Conservation (phyloP, 2,888 invertebrate species). For the Tenthredo distinguenda region DNA sequence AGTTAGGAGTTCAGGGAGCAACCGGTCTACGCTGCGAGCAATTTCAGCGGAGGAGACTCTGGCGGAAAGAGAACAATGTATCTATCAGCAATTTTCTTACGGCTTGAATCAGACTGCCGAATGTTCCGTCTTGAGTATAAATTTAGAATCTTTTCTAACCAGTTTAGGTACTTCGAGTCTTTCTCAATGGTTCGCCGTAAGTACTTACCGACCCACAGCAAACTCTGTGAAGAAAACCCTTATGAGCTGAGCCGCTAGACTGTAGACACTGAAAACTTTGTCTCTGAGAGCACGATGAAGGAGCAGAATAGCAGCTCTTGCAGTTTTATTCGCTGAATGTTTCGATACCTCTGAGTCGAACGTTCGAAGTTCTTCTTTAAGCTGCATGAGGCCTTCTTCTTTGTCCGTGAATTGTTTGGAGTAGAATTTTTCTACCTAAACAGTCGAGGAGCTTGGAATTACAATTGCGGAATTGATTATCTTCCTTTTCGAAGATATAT, state of each 20-base stretch:
- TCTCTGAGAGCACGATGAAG: slow-evolving; percentile 90
- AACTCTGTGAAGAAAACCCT: slow-evolving; percentile 90
- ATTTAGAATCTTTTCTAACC: neutral
- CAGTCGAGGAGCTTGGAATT: slow-evolving; percentile 36
- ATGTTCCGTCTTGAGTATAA: too few relatives aligned
- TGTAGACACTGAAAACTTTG: slow-evolving; percentile 94
- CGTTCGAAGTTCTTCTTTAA: slow-evolving; percentile 81
- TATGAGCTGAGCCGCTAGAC: slow-evolving; percentile 90
- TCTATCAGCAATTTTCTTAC: neutral
- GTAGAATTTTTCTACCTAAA: slow-evolving; percentile 92
- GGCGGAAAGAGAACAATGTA: slow-evolving; percentile 57
- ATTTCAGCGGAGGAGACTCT: slow-evolving; percentile 92
- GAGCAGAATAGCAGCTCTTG: slow-evolving; percentile 89
- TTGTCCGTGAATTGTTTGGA: slow-evolving; percentile 94
- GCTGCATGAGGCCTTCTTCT: slow-evolving; percentile 89
- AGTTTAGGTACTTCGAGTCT: neutral
- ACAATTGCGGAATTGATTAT: neutral
- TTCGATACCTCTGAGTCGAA: slow-evolving; percentile 76
- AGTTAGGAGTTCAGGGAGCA: slow-evolving; percentile 90
- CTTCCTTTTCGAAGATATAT: neutral
- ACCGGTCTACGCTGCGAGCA: slow-evolving; percentile 89
- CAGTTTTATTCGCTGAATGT: slow-evolving; percentile 88
- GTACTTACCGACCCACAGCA: slow-evolving; percentile 86
- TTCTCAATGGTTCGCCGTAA: neutral
- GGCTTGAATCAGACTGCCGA: neutral